Base-by-base conservation (phyloP, 1,140 invertebrate genomes). In the Cydia splendana region DNA sequence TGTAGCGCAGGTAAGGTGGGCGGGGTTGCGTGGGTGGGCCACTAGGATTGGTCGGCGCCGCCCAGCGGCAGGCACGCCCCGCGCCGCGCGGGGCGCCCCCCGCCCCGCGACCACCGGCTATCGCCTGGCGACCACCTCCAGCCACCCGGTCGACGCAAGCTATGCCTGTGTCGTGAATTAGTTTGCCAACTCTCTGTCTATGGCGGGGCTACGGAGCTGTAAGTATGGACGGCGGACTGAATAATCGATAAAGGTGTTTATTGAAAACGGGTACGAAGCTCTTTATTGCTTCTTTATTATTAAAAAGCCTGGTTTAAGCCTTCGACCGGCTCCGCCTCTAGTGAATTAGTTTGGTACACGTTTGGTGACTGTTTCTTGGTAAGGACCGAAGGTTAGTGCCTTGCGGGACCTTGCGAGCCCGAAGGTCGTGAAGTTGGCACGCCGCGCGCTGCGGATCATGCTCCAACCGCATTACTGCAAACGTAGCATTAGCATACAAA, bases 191-290 rank as follows among this genome's bases (percentile, higher is more conserved):
- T 93, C 88, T 90, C 87, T 91, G 90, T 93, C 90, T 91, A 91
- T 91, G 89, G 88, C 90, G 91, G 87, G 88, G 89, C 88, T 89
- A 87, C 87, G 85, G 83, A 86, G 84, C 89, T 92, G 91, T 93
- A 91, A 91, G 91, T 91, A 92, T 91, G 90, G 90, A 91, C 91
- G 90, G 80, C 90, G 88, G 84, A 83, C 90, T 91, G 91, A 93
- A 93, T 93, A 93, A 93, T 93, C 91, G 90, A 93, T 93, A 93
- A 91, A 93, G 91, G 91, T 91, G 91, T 93, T 93, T 93, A 92
- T 93, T 93, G 90, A 93, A 93, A 93, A 91, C 89, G 89, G 91
- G 91, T 91, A 90, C 82, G 87, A 83, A 86, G 87, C 88, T 87
- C 88, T 91, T 91, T 91, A 93, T 91, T 88, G 89, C 90, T 90